Conservation (phyloP, 2,888 invertebrate genomes). For the Meteorus colon region DNA sequence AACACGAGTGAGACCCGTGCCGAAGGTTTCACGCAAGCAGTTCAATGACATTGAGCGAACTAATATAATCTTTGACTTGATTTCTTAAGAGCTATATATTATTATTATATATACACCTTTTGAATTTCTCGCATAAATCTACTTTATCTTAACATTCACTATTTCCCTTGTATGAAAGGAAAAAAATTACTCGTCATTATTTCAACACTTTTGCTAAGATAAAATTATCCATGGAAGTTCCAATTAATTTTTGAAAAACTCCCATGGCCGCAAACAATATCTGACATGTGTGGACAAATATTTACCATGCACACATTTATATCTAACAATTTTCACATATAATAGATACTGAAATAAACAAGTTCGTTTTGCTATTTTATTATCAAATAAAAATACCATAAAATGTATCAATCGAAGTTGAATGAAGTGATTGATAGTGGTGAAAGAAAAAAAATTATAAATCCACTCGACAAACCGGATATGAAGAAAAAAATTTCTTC, state of each 20-base stretch:
- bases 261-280: background rate
- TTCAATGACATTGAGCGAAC: conserved; percentile 42
- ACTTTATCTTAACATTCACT: conserved; percentile 6
- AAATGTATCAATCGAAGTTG: conserved; percentile 6
- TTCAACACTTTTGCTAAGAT: conserved; percentile 3
- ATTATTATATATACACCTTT: background rate
- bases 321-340: too few relatives aligned
- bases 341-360: too few relatives aligned
- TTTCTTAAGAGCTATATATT: conserved; percentile 3
- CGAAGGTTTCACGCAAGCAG: conserved; percentile 40
- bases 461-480: background rate
- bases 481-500: background rate
- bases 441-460: too few relatives aligned
- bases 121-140: background rate
- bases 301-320: too few relatives aligned
- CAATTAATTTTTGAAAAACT: background rate
- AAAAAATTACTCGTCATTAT: background rate
- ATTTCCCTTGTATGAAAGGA: conserved; percentile 11
- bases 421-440: background rate
- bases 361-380: background rate
- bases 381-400: background rate
- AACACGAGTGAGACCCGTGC: conserved; percentile 20
- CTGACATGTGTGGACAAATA: background rate
- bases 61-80: conserved; percentile 18
- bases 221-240: background rate